Evolutionary conservation across 2,797 vertebrate genomes (phyloP), one percentile per base, ranked within the genome.

Genomic region (Malurus leucopterus): DNA sequence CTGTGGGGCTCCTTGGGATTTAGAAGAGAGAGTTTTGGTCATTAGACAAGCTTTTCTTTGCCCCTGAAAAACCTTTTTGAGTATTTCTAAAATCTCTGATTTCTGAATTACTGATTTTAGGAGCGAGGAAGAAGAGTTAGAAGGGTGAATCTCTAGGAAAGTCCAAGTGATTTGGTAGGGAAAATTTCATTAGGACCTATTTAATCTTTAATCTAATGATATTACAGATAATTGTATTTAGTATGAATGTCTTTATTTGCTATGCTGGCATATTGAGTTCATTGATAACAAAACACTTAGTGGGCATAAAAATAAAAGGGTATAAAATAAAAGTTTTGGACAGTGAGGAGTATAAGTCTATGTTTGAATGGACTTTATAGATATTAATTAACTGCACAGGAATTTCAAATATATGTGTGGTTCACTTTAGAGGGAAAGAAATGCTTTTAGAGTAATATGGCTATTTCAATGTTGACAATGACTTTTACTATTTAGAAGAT

Each of bases 401-500:
- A 86, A 79, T 95, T 89, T 92, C 61, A 85, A 59, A 84, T 89
- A 62, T 67, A 51, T 71, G 65, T 79, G 16, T 57, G 51, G 46
- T 67, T 95, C 68, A 76, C n/a, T 91, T 95, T 49, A 50, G 59
- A 81, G 61, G 64, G 24, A 90, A 77, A 53, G 41, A 83, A 92
- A 86, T 86, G 57, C 75, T 62, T 93, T 92, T 89, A 75, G 89
- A 95, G 70, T 53, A 67, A 90, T 40, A 90, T 11, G 62, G 61
- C 67, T 88, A 67, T 93, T 95, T 94, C 91, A 64, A 4, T 92
- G 23, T 91, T 95, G 79, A 88, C 74, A 94, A 72, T 88, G 87
- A 86, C 93, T 96, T 93, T 95, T 95, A 90, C 85, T 95, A 30
- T 95, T 95, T 93, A 95, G 78, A 88, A 94, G 85, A 75, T 86